Evolutionary conservation across 2,888 invertebrate genomes (phyloP), one percentile per base, ranked within the genome.

Genomic region (Drosophila paranaensis): DNA sequence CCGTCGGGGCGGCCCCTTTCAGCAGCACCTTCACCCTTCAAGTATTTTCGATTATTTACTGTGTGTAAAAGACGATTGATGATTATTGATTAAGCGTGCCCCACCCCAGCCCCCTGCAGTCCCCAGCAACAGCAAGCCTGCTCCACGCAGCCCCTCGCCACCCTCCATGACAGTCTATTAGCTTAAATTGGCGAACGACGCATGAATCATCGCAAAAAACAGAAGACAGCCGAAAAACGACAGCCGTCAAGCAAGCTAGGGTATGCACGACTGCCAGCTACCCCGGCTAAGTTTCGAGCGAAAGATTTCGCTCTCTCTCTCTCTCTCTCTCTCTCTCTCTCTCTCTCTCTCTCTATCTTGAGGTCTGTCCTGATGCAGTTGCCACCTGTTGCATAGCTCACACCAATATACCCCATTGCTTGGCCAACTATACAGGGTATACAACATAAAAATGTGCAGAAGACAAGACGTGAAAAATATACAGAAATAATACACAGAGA

Each of bases 61-160:
- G 79, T 84, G 63, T 82, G 77, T 86, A 81, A 82, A 81, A 84
- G 80, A 82, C 83, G 84, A 87, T 84, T 87, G 83, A 83, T 87
- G 83, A 80, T 83, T 83, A 83, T 83, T 83, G 83, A 83, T 84
- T 88, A 81, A 73, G 76, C 67, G 65, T 50, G 2, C 60, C 4
- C 16, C 39, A 14, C 14, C 3, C 3, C 25, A 13, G 3, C 13
- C 3, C 42, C 16, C 40, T 2, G 37, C 4, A 51, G 13, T 6
- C 20, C 27, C 33, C 20, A 39, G 13, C 37, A 20, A n/a, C n/a
- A 33, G 14, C 40, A 42, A 5, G n/a, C n/a, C 25, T 9, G 1
- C 45, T 1, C 25, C 25, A 2, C 33, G 14, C 8, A 13, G 16
- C 4, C 4, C 4, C 42, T n/a, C 35, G 25, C 11, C 30, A 8